Evolutionary conservation across 1,140 invertebrate species (phyloP), one percentile per base, ranked within the genome.

Genomic region (Teleogryllus occipitalis): DNA sequence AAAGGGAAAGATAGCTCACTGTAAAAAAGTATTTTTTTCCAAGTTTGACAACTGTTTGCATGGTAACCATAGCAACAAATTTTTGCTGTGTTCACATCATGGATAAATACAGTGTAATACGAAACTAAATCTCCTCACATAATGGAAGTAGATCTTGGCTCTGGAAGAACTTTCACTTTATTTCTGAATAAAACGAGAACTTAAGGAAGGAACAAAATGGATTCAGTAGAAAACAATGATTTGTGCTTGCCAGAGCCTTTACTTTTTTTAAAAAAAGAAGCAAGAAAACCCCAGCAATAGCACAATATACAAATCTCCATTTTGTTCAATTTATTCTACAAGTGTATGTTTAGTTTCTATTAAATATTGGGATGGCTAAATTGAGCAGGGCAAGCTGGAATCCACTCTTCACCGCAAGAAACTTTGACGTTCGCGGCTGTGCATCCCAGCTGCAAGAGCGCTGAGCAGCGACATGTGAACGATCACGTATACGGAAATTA

Each of bases 401-500:
- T 65, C 18, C 54, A 65, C 54, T 10, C 54, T 65, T 18, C 18
- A 10, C 10, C 10, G 54, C 54, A 65, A 65, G 54, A 65, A 65
- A 18, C 54, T 65, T 65, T 65, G 54, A 18, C 18, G 54, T 65
- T 65, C 54, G 54, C 54, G 54, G 54, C 54, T 3, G 10, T 18
- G 54, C 54, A 65, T 65, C 54, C 18, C 54, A 65, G 54, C 54
- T 65, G 54, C 54, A 65, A 18, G 54, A 65, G 54, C 54, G 54
- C 54, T 65, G 54, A 65, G 18, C 54, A 21, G 74, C 74, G 18
- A 54, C 8, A 48, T 77, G 76, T 10, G 14, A 54, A 48, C 65
- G 74, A 72, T 74, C 39, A 79, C 65, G 74, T 73, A 74, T 47
- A 74, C 83, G 83, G 82, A 83, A 80, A 78, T 78, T 39, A 14